Conservation (phyloP, 1,140 invertebrate genomes). For the Adelges cooleyi region DNA sequence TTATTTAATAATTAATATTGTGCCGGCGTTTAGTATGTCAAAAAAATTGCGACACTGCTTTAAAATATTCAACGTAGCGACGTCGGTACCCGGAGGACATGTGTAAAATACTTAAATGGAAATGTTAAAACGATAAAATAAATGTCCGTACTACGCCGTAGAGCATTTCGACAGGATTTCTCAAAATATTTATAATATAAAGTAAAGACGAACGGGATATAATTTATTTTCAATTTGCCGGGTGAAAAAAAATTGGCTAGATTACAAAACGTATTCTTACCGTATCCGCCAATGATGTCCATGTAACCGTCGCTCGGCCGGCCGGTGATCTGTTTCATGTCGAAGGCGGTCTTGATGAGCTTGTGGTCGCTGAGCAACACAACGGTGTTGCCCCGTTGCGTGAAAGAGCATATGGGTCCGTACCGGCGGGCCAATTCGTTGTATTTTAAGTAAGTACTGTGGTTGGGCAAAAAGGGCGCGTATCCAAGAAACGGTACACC, state of each 20-base stretch:
- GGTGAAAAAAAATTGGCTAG: no score
- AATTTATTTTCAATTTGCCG: no score
- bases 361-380: constrained; percentile 76
- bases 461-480: constrained; percentile 58
- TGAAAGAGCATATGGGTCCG: constrained; percentile 67
- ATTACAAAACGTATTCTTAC: constrained; percentile 47
- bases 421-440: constrained; percentile 60
- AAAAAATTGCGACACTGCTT: constrained; percentile 23
- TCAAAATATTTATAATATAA: no score
- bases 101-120: background rate
- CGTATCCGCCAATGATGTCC: constrained; percentile 75
- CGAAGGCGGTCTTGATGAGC: constrained; percentile 70
- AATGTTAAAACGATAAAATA: no score
- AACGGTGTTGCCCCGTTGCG: constrained; percentile 64
- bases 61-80: constrained; percentile 12
- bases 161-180: no score
- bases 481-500: constrained; percentile 71
- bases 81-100: constrained; percentile 4
- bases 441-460: constrained; percentile 64
- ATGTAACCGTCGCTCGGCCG: constrained; percentile 71
- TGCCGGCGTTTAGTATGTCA: constrained; percentile 14
- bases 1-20: constrained; percentile 29
- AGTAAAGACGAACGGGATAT: no score
- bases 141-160: no score
- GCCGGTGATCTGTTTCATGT: constrained; percentile 71